These are phyloP conservation scores for Leptobrachium leishanense DNA, from an alignment of 2,113 vertebrate species.

Conservation along the genomic window DNA sequence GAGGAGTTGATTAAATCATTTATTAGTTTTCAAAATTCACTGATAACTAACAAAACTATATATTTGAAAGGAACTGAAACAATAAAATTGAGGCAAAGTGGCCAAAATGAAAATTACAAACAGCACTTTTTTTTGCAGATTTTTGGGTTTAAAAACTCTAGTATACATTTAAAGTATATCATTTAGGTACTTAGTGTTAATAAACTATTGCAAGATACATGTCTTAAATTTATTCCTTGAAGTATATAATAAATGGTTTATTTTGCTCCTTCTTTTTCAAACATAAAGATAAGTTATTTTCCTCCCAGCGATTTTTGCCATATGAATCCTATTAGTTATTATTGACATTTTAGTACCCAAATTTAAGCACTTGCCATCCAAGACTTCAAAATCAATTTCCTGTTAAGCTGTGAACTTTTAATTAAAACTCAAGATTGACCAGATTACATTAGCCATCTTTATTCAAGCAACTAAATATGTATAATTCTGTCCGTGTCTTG, in stretches of 20 bases:
- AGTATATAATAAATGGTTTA: background rate
- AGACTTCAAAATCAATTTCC: conserved; percentile 41
- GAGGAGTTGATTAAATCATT: too few relatives aligned
- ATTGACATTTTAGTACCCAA: conserved; percentile 41
- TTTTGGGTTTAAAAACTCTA: too few relatives aligned
- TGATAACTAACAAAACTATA: too few relatives aligned
- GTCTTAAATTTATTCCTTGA: background rate
- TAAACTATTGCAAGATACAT: too few relatives aligned
- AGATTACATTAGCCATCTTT: conserved; percentile 41
- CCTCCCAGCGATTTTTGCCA: conserved; percentile 31
- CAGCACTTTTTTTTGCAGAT: too few relatives aligned
- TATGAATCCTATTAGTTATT: conserved; percentile 42
- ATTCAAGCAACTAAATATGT: conserved; percentile 1
- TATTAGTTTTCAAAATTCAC: too few relatives aligned
- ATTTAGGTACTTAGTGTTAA: too few relatives aligned
- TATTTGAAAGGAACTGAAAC: too few relatives aligned
- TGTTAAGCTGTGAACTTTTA: conserved; percentile 42
- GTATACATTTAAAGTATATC: too few relatives aligned
- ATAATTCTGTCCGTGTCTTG: conserved; percentile 16
- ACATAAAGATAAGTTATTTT: conserved; percentile 40
- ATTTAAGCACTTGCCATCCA: conserved; percentile 37
- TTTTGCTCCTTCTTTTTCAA: background rate
- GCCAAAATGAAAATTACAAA: too few relatives aligned
- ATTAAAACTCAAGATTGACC: conserved; percentile 39
- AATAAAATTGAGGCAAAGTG: too few relatives aligned